Conservation (phyloP, 2,113 vertebrate species). For the Nesogale talazaci region DNA sequence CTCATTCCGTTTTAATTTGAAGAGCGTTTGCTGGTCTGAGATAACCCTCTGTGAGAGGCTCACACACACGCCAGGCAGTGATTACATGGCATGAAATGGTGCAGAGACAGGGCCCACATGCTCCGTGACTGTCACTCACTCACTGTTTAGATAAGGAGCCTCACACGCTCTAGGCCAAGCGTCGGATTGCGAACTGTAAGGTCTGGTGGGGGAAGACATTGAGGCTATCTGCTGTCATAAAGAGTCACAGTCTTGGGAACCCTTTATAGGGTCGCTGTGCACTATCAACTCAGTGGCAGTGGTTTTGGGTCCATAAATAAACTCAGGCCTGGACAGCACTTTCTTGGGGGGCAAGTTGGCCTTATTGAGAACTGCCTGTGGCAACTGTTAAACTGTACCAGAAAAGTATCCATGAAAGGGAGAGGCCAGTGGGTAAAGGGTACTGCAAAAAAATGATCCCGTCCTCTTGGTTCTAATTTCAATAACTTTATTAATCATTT, state of each 20-base stretch:
- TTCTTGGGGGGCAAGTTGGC: background rate
- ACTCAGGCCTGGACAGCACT: background rate
- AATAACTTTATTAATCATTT: background rate
- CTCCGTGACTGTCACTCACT: background rate
- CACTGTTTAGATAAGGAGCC: too few species aligned
- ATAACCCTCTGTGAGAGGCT: too few species aligned
- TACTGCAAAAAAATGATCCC: background rate
- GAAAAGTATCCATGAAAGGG: fast-evolving
- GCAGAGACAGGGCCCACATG: too few species aligned
- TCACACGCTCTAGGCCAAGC: too few species aligned
- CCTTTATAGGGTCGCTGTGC: too few species aligned
- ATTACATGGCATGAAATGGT: background rate
- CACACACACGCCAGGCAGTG: background rate
- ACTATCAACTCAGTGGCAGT: too few species aligned
- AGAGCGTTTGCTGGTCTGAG: background rate
- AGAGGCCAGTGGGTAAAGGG: too few species aligned
- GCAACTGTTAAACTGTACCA: background rate
- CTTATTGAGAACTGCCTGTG: fast-evolving
- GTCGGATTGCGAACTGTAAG: too few species aligned
- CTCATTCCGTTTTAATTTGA: background rate
- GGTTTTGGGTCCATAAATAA: too few species aligned
- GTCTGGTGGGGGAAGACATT: too few species aligned
- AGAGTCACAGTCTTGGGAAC: too few species aligned
- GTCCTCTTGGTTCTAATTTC: background rate
- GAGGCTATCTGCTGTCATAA: too few species aligned